These are phyloP conservation scores for Heliconius charithonia DNA, from an alignment of 2,888 invertebrate species.

Conservation along the genomic window DNA sequence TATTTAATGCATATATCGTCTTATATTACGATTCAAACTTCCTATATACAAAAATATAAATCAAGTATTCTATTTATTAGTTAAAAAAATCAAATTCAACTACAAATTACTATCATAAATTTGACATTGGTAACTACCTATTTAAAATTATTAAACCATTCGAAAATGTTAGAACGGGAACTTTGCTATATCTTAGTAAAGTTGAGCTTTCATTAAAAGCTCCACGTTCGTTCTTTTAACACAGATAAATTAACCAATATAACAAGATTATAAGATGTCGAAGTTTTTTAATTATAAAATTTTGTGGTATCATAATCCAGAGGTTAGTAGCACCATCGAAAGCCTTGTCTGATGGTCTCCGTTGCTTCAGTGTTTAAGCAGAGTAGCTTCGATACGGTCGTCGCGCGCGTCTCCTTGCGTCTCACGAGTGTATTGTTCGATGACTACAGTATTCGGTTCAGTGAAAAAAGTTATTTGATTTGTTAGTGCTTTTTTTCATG, in stretches of 20 bases:
- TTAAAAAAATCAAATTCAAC: no score
- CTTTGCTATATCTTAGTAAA: not conserved
- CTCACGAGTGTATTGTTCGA: conserved; percentile 31
- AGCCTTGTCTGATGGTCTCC: conserved; percentile 56
- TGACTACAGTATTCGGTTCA: conserved; percentile 10
- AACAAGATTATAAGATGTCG: not conserved
- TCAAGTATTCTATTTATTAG: no score
- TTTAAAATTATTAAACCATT: no score
- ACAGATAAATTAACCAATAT: not conserved
- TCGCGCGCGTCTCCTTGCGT: conserved; percentile 37
- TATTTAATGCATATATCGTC: not conserved
- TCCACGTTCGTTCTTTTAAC: not conserved
- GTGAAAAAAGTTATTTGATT: conserved; percentile 27
- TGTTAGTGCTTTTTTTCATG: conserved; percentile 25
- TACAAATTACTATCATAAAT: no score
- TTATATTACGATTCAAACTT: no score
- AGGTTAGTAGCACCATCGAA: conserved; percentile 52
- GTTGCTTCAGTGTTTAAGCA: conserved; percentile 62
- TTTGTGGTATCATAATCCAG: conserved; percentile 11
- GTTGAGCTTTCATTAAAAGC: not conserved
- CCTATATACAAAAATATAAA: no score
- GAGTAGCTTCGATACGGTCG: conserved; percentile 58
- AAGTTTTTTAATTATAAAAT: conserved; percentile 16
- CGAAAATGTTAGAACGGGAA: not conserved
- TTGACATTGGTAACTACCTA: no score